Evolutionary conservation across 2,888 invertebrate species (phyloP), one percentile per base, ranked within the genome.

Genomic region (Bruchidius siliquastri): DNA sequence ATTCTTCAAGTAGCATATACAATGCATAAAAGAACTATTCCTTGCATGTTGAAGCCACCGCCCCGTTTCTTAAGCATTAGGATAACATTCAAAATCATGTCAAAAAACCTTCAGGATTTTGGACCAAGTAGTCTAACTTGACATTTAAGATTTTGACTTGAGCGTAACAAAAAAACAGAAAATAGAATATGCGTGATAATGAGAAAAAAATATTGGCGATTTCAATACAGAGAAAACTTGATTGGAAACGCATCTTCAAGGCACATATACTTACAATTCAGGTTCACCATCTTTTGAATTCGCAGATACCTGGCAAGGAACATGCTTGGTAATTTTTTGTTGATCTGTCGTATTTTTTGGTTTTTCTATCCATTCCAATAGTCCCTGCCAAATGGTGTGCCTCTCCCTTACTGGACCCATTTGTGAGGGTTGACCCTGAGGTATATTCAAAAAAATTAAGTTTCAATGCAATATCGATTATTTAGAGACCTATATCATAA

Each of bases 341-440:
- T 92, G 91, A 83, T 95, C 95, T 0, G 90, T 89, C 0, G 93
- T 90, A 78, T 89, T 90, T 85, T 96, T 96, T 2, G 92, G 91
- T 85, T 97, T 97, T 85, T 97, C 97, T 83, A 95, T 93, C 96
- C 97, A 97, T 86, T 98, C 97, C 66, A 98, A 88, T 21, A 94
- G 89, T 0, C 97, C 97, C 68, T 85, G 85, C 87, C 87, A 87
- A 80, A 92, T 91, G 0, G 89, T 89, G 22, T 89, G 89, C 30
- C 91, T 86, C 77, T 91, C 90, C 49, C 88, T 83, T 26, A 83
- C 83, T n/a, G 84, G 83, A 69, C 83, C 83, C 77, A 87, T 83
- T 74, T 86, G 86, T 76, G 88, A 87, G 70, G 84, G 84, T 20
- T 80, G 80, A 69, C 82, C 77, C 69, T 77, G 79, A n/a, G 77